Conservation (phyloP, 2,113 vertebrate species). For the Climacteris rufus region DNA sequence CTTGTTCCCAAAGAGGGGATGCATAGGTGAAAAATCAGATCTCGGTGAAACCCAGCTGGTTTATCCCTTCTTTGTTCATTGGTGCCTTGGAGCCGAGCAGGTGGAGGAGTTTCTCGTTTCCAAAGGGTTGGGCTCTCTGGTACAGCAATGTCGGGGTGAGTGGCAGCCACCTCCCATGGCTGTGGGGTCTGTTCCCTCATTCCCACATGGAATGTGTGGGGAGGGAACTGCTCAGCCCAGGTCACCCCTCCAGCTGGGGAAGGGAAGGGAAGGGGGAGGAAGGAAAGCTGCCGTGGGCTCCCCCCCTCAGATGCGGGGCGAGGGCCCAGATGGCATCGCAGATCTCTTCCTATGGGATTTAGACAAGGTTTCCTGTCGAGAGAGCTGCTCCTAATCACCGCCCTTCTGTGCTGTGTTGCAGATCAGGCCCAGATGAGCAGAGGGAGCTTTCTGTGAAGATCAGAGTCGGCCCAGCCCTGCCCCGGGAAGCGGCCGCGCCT, state of each 20-base stretch:
- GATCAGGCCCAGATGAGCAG: constrained; percentile 22
- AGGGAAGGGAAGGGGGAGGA: background rate
- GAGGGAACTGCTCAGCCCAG: background rate
- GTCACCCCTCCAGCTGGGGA: background rate
- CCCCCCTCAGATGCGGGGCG: background rate
- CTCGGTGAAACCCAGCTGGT: background rate
- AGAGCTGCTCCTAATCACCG: constrained; percentile 44
- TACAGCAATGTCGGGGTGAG: rapidly evolving
- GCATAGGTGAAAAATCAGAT: background rate
- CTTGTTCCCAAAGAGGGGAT: background rate
- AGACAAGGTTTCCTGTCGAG: constrained; percentile 21
- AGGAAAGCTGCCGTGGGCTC: background rate
- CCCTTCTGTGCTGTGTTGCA: constrained; percentile 44
- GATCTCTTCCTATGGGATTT: constrained; percentile 38
- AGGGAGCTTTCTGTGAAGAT: constrained; percentile 28
- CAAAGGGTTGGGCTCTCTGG: background rate
- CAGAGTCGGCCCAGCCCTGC: background rate
- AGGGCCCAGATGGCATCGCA: constrained; percentile 51
- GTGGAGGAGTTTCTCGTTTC: background rate
- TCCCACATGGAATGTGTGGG: background rate
- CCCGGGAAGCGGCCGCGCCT: background rate
- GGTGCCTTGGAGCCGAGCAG: background rate
- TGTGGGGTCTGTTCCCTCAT: background rate
- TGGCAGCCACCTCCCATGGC: background rate
- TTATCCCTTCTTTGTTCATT: background rate